Conservation (phyloP, 2,113 vertebrate species). For the Pipa parva region DNA sequence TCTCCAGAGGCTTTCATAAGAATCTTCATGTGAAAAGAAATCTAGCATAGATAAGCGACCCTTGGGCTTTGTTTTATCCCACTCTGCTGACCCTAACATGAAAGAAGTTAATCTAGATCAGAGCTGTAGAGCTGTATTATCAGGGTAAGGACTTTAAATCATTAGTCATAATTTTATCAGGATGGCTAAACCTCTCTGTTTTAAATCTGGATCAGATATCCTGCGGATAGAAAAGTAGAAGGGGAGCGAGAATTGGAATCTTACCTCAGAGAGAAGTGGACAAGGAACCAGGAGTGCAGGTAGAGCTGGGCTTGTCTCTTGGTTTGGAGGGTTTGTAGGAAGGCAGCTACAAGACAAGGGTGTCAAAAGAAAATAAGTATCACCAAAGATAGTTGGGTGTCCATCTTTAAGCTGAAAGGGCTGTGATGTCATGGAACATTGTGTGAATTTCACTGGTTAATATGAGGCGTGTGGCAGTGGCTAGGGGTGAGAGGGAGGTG, state of each 20-base stretch:
- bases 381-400: slow-evolving; percentile 30
- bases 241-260: slow-evolving; percentile 7
- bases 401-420: slow-evolving; percentile 43
- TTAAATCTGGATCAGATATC: slow-evolving; percentile 48
- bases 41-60: slow-evolving; percentile 29
- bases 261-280: slow-evolving; percentile 17
- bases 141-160: slow-evolving; percentile 48
- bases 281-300: slow-evolving; percentile 11
- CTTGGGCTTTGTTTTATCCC: slow-evolving; percentile 28
- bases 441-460: slow-evolving; percentile 48
- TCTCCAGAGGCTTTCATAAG: not conserved
- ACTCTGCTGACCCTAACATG: slow-evolving; percentile 25
- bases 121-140: slow-evolving; percentile 43
- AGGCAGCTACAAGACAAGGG: slow-evolving; percentile 9
- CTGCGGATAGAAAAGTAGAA: slow-evolving; percentile 53
- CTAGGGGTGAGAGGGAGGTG: not conserved
- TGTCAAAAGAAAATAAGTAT: slow-evolving; percentile 20
- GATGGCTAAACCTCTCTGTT: slow-evolving; percentile 41
- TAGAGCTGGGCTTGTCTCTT: slow-evolving; percentile 2
- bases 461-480: slow-evolving; percentile 26
- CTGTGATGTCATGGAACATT: slow-evolving; percentile 45
- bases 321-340: not conserved
- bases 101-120: slow-evolving; percentile 41
- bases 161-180: slow-evolving; percentile 51
- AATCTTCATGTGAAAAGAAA: slow-evolving; percentile 6